A percentile compares a stretch with the other conserved stretches of the same genome.
These are phyloP conservation scores for Sipha maydis DNA, from an alignment of 2,888 invertebrate species.

Conservation along the genomic window DNA sequence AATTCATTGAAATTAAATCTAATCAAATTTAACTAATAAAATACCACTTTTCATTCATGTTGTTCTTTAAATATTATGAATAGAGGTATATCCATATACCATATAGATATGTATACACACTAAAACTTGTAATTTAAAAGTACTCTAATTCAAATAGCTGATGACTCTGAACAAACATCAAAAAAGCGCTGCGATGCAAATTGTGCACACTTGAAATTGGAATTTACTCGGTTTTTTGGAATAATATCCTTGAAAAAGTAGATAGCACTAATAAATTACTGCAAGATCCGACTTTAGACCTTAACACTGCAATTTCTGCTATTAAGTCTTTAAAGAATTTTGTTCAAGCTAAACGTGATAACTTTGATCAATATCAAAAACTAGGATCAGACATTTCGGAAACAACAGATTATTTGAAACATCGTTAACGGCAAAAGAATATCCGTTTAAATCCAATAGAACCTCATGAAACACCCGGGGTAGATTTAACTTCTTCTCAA, in stretches of 20 bases:
- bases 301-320: background rate
- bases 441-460: background rate
- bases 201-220: too few relatives aligned
- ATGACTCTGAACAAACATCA: too few relatives aligned
- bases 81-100: too few relatives aligned
- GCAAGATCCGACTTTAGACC: background rate
- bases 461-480: background rate
- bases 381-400: background rate
- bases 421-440: background rate
- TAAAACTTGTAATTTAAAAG: too few relatives aligned
- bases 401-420: constrained; percentile 24
- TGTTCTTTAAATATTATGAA: too few relatives aligned
- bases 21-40: too few relatives aligned
- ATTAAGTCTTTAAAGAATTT: background rate
- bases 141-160: too few relatives aligned
- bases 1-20: too few relatives aligned
- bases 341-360: background rate
- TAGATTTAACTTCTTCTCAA: constrained; percentile 19
- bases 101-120: too few relatives aligned
- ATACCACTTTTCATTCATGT: too few relatives aligned
- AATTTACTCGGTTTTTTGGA: background rate
- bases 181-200: too few relatives aligned
- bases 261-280: background rate
- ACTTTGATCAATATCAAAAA: constrained; percentile 1
- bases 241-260: constrained; percentile 1